phyloP scores from a whole-genome alignment of 2,113 vertebrate species.

The Nycticebus coucang region DNA sequence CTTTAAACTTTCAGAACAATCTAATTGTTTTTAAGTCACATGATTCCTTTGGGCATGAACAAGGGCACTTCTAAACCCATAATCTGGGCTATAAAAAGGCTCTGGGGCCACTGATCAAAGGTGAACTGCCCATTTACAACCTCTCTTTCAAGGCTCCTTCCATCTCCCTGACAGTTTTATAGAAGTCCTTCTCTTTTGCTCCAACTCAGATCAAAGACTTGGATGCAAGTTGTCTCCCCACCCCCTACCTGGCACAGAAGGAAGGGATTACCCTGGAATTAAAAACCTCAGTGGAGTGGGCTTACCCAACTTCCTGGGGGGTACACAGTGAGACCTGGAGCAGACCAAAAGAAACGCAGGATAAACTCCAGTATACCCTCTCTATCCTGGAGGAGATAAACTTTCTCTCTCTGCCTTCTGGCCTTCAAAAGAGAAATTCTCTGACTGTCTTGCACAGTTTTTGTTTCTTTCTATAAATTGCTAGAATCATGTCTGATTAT shows the following conservation, averaged over 20 bases:
- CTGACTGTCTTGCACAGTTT: neutral
- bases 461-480: neutral
- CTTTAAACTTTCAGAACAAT: slow-evolving; percentile 49
- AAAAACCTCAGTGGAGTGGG: slow-evolving; percentile 35
- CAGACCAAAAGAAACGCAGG: neutral
- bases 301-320: neutral
- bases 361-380: neutral
- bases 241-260: slow-evolving; percentile 38
- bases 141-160: slow-evolving; percentile 15
- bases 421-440: slow-evolving; percentile 5
- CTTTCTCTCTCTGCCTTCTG: neutral
- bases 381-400: neutral
- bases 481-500: neutral
- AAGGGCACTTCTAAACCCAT: slow-evolving; percentile 54
- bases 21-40: slow-evolving; percentile 59
- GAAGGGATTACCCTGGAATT: slow-evolving; percentile 70
- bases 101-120: slow-evolving; percentile 70
- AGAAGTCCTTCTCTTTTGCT: slow-evolving; percentile 63
- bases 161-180: slow-evolving; percentile 70
- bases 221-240: neutral
- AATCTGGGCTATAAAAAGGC: slow-evolving; percentile 60
- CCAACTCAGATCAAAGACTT: slow-evolving; percentile 71
- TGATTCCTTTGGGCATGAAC: neutral
- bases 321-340: neutral
- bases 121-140: slow-evolving; percentile 64